Conservation (phyloP, 23 tunicate species). For the Trididemnum clinides region DNA sequence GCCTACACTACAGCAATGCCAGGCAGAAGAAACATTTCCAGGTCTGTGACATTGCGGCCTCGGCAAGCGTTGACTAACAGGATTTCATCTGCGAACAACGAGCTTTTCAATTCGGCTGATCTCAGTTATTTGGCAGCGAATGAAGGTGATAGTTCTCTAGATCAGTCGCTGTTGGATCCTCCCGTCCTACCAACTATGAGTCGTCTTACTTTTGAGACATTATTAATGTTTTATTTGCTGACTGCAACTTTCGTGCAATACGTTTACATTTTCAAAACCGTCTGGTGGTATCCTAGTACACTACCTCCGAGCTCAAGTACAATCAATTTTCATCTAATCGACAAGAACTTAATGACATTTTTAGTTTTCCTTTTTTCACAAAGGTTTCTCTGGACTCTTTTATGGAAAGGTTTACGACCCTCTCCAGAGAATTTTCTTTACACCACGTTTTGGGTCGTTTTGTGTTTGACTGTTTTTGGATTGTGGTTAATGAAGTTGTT, state of each 20-base stretch:
- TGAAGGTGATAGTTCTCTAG: not conserved
- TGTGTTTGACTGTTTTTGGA: conserved; percentile 19
- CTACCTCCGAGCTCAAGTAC: conserved; percentile 84
- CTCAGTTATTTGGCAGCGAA: not conserved
- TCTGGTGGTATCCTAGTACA: conserved; percentile 90
- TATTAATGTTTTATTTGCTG: conserved; percentile 55
- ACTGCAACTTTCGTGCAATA: conserved; percentile 69
- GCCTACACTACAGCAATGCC: too few relatives aligned
- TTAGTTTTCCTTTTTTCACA: conserved; percentile 48
- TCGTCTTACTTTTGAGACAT: conserved; percentile 59
- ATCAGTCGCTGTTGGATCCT: not conserved
- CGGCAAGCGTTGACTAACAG: not conserved
- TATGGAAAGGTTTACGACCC: conserved; percentile 64
- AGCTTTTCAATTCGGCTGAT: not conserved
- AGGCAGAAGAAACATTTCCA: not conserved
- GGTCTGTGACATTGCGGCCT: not conserved
- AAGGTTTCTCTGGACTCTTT: conserved; percentile 55
- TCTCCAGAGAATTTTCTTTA: conserved; percentile 15
- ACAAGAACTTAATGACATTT: conserved; percentile 48
- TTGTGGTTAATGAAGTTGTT: conserved; percentile 40
- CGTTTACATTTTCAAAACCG: conserved; percentile 68
- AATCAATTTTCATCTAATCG: conserved; percentile 84
- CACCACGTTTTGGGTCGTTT: conserved; percentile 33
- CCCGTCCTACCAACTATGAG: conserved; percentile 50
- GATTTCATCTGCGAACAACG: not conserved